A percentile compares a stretch with the other conserved stretches of the same genome.
phyloP scores from a whole-genome alignment of 1,140 invertebrate genomes.

The Galleria mellonella region DNA sequence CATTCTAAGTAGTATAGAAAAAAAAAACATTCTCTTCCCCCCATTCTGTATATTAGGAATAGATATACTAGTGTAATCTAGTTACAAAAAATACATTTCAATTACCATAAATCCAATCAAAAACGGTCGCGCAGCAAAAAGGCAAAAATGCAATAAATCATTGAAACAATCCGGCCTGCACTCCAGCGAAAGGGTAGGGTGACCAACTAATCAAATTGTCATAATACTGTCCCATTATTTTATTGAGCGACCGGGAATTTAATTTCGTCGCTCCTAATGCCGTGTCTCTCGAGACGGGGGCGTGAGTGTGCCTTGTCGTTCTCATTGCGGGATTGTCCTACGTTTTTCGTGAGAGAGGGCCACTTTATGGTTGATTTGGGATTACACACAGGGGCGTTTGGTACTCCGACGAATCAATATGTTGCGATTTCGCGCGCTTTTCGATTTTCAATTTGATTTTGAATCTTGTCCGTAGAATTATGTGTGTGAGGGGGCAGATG shows the following conservation, averaged over 20 bases:
- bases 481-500: no score
- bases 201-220: slow-evolving; percentile 24
- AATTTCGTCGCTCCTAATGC: slow-evolving; percentile 29
- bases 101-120: slow-evolving; percentile 12
- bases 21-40: no score
- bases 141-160: slow-evolving; percentile 5
- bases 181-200: slow-evolving; percentile 12
- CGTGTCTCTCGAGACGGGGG: slow-evolving; percentile 20
- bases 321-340: background rate
- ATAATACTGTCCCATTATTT: slow-evolving; percentile 30
- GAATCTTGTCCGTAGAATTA: no score
- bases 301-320: slow-evolving; percentile 9
- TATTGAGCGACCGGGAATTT: slow-evolving; percentile 26
- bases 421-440: slow-evolving; percentile 15
- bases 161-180: no score
- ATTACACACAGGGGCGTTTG: background rate
- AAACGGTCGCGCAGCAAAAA: slow-evolving; percentile 8
- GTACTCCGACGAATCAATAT: slow-evolving; percentile 11
- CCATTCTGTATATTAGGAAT: no score
- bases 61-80: no score
- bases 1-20: no score
- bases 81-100: background rate
- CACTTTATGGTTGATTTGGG: slow-evolving; percentile 25
- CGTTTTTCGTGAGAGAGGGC: slow-evolving; percentile 4
- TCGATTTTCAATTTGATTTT: background rate